Evolutionary conservation across 2,113 vertebrate genomes (phyloP).

Genomic region (Glaucidium brasilianum): DNA sequence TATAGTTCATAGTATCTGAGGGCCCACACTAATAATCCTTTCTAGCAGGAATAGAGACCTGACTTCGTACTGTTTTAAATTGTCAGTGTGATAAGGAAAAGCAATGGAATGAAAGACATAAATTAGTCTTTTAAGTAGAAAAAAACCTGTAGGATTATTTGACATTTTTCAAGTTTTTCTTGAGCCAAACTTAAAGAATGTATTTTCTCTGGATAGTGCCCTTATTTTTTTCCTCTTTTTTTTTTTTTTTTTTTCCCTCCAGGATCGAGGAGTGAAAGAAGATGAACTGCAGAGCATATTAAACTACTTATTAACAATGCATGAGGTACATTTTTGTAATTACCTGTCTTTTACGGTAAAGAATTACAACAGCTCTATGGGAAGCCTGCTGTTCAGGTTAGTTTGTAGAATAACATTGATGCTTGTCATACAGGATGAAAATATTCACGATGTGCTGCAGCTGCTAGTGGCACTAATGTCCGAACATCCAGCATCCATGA

Average conservation of each 20-base stretch:
- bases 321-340: slow-evolving; percentile 84
- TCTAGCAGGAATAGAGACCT: not conserved
- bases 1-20: not conserved
- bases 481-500: slow-evolving; percentile 96
- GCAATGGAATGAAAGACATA: not conserved
- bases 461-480: slow-evolving; percentile 97
- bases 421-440: slow-evolving; percentile 87
- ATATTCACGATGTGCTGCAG: slow-evolving; percentile 96
- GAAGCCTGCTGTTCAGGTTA: slow-evolving; percentile 21
- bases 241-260: not conserved
- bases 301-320: slow-evolving; percentile 97
- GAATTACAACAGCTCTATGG: not conserved
- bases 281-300: slow-evolving; percentile 97
- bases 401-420: slow-evolving; percentile 46
- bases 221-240: not conserved
- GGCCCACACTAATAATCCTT: not conserved
- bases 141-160: not conserved
- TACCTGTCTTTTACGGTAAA: slow-evolving; percentile 15
- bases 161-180: not conserved
- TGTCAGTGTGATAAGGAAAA: not conserved
- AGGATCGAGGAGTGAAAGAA: slow-evolving; percentile 98
- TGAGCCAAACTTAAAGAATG: not conserved
- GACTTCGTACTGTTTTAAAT: not conserved
- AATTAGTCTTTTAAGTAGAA: not conserved
- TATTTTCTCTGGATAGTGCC: not conserved